These are phyloP conservation scores for Leuciscus waleckii DNA, from an alignment of 2,797 vertebrate genomes.

Conservation along the genomic window DNA sequence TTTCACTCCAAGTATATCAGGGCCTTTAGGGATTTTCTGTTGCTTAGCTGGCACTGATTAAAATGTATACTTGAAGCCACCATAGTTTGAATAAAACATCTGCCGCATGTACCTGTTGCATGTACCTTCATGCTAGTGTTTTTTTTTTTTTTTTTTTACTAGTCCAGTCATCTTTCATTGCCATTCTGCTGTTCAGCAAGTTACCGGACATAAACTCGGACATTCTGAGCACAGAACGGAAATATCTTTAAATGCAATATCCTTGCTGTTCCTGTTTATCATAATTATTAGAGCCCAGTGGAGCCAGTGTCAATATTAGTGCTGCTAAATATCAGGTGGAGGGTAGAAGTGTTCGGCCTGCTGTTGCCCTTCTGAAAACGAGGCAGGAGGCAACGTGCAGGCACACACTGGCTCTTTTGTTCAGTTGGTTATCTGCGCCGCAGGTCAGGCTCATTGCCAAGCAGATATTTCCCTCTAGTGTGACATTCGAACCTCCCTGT, in stretches of 20 bases:
- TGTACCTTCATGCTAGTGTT: neutral
- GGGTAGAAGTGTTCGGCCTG: constrained; percentile 43
- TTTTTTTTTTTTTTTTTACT: neutral
- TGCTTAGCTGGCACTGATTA: neutral
- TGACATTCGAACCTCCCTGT: constrained; percentile 66
- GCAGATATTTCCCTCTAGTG: constrained; percentile 49
- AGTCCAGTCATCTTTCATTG: neutral
- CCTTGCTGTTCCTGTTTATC: constrained; percentile 8
- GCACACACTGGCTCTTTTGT: constrained; percentile 73
- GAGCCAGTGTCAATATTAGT: constrained; percentile 66
- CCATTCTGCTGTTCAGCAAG: neutral
- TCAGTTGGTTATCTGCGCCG: constrained; percentile 52
- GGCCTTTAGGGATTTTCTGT: neutral
- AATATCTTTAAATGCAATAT: neutral
- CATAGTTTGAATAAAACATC: neutral
- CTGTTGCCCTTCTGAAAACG: constrained; percentile 55
- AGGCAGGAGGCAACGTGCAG: constrained; percentile 34
- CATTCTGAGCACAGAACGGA: constrained; percentile 8
- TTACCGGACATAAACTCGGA: neutral
- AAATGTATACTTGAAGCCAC: neutral
- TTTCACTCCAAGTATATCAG: neutral
- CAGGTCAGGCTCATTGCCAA: constrained; percentile 49
- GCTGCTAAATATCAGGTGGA: constrained; percentile 57
- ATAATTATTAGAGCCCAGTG: constrained; percentile 21
- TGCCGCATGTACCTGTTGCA: neutral